Evolutionary conservation across 23 tunicate species (phyloP), one percentile per base, ranked within the genome.

Genomic region (Trididemnum nubilum): DNA sequence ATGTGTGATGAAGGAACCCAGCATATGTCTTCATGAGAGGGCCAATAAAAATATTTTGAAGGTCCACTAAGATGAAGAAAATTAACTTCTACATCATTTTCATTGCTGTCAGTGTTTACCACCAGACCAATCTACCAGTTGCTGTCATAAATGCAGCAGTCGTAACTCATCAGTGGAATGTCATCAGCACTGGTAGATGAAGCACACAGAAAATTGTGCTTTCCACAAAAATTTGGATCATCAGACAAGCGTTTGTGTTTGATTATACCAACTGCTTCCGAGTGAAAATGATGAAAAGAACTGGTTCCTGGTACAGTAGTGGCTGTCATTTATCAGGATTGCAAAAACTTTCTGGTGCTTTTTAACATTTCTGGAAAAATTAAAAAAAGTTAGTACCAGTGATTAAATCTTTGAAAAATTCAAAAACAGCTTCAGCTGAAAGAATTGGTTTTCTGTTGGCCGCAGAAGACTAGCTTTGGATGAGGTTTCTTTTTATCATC

Each of bases 81-180:
- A 34, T 37, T 73, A 30, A 73, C 29, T 9, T 73, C 28, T 3
- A 73, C 2, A 73, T 73, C 78, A 73, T 38, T 38, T 73, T 73
- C 78, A 38, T 37, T 26, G 57, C 2, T 37, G 39, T 36, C 26
- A 37, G 39, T 38, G 22, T 73, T 30, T 18, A 37, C 31, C 5
- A 73, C 78, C 37, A 73, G 58, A 21, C 78, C 78, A 37, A 73
- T 73, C 78, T 25, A 73, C 57, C 78, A 73, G 26, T 73, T 57
- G 5, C 2, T 21, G 39, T 73, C 58, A 40, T 73, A 73, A 21
- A 73, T 26, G 29, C 57, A 73, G 78, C 58, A 73, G 5, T 37
- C 58, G 24, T 73, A 39, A 5, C 58, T 37, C 78, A 73, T 73
- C 78, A 73, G 2, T 21, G 78, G 30, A 9, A 73, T 73, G 39